Conservation (phyloP, 2,113 vertebrate species). For the Prietella phreatophila region DNA sequence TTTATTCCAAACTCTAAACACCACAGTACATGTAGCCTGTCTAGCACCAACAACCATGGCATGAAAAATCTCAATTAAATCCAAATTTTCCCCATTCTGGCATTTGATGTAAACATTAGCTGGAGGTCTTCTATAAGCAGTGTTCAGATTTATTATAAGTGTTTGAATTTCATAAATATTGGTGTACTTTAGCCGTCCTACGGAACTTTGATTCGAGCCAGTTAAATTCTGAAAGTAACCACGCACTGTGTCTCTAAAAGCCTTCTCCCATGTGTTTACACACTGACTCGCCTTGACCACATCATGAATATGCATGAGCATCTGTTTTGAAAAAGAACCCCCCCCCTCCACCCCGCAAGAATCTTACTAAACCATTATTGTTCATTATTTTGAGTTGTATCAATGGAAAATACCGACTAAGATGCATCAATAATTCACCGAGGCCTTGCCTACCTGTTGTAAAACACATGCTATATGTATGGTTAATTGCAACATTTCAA, state of each 20-base stretch:
- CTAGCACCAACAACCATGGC: not conserved
- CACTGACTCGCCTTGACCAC: not conserved
- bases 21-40: not conserved
- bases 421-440: slow-evolving; percentile 25
- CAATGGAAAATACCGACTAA: not conserved
- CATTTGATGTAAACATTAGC: not conserved
- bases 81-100: not conserved
- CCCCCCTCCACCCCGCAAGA: not conserved
- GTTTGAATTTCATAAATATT: not conserved
- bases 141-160: not conserved
- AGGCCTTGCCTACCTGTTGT: not conserved
- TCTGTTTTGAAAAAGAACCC: slow-evolving; percentile 16
- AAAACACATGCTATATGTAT: slow-evolving; percentile 15
- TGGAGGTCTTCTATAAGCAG: not conserved
- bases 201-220: not conserved
- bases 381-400: not conserved
- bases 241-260: not conserved
- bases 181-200: not conserved
- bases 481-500: slow-evolving; percentile 18
- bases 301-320: slow-evolving; percentile 7
- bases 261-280: not conserved
- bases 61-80: not conserved
- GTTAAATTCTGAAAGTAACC: not conserved
- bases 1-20: not conserved
- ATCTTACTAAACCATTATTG: not conserved